phyloP scores from a whole-genome alignment of 1,140 invertebrate species.

The Drosophila nigromelanica region DNA sequence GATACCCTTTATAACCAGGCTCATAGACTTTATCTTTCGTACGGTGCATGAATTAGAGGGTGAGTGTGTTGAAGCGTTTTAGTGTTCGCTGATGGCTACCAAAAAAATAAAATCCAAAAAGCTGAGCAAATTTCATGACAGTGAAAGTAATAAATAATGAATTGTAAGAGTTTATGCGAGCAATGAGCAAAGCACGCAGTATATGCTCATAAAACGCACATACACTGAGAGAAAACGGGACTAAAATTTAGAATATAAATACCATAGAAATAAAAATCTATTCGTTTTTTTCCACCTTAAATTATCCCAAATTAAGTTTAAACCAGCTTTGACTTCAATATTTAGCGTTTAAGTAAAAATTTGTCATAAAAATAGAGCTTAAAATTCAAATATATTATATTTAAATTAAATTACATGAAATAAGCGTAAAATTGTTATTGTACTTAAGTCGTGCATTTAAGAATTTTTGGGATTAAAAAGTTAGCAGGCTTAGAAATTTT shows the following conservation, averaged over 20 bases:
- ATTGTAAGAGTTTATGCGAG: conserved; percentile 63
- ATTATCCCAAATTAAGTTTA: too few species aligned
- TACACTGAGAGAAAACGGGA: conserved; percentile 9
- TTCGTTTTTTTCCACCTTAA: too few species aligned
- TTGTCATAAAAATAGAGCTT: too few species aligned
- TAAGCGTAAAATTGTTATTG: too few species aligned
- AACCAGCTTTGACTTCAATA: too few species aligned
- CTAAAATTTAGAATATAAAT: background rate
- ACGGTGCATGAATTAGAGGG: conserved; percentile 7
- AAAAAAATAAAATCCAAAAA: conserved; percentile 49
- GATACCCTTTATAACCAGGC: conserved; percentile 51
- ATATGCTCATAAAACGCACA: conserved; percentile 45
- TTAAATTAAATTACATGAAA: too few species aligned
- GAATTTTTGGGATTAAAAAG: too few species aligned
- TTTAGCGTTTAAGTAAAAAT: too few species aligned
- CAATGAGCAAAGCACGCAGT: conserved; percentile 59
- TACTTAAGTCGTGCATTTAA: too few species aligned
- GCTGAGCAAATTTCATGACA: conserved; percentile 68
- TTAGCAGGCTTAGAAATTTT: too few species aligned
- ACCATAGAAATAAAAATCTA: background rate
- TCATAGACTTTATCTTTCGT: conserved; percentile 27
- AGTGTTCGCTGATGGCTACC: conserved; percentile 50
- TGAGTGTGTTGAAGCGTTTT: conserved; percentile 20
- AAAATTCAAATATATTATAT: too few species aligned
- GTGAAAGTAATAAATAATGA: conserved; percentile 77